phyloP scores from a whole-genome alignment of 2,797 vertebrate species.

The Adrianichthys oophorus region DNA sequence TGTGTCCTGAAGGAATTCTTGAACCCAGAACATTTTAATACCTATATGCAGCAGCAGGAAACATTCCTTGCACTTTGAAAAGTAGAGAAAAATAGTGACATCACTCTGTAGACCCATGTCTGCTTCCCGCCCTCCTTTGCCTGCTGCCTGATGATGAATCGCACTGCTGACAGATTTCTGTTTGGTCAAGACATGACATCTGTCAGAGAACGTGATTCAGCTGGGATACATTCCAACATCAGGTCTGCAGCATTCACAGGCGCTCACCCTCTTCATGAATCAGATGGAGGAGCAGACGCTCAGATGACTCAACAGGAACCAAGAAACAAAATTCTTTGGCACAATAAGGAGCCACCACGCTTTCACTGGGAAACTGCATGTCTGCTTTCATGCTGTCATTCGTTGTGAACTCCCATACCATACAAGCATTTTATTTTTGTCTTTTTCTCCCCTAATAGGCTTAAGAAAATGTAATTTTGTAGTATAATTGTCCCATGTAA shows the following conservation, averaged over 20 bases:
- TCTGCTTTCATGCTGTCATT: too few species aligned
- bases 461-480: too few species aligned
- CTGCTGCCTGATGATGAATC: slow-evolving; percentile 3
- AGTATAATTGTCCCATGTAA: too few species aligned
- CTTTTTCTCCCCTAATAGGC: too few species aligned
- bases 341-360: too few species aligned
- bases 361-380: too few species aligned
- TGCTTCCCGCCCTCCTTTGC: slow-evolving; percentile 7
- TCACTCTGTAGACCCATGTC: slow-evolving; percentile 4
- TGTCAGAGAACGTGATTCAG: slow-evolving; percentile 32
- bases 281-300: slow-evolving; percentile 49
- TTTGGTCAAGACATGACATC: slow-evolving; percentile 30
- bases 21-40: too few species aligned
- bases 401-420: too few species aligned
- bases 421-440: too few species aligned
- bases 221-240: slow-evolving; percentile 21
- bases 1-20: too few species aligned
- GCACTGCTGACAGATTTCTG: slow-evolving; percentile 28
- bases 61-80: not conserved
- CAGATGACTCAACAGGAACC: slow-evolving; percentile 29
- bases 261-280: slow-evolving; percentile 28
- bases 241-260: slow-evolving; percentile 13
- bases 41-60: not conserved
- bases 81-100: not conserved
- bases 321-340: not conserved